phyloP scores from a whole-genome alignment of 2,888 invertebrate genomes.

The Papilio elwesi region DNA sequence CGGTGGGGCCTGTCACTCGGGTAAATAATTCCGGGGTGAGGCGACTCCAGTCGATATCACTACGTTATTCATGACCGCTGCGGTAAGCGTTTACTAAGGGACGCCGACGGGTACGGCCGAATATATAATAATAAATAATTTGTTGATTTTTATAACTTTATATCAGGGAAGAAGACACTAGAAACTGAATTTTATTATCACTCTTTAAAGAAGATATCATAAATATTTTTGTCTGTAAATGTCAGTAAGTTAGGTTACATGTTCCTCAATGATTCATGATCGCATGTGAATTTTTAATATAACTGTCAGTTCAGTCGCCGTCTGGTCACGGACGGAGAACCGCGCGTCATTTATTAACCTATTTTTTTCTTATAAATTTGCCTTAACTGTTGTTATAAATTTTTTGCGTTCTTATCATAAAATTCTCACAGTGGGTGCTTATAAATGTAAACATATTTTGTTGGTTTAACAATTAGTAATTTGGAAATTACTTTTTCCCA shows the following conservation, averaged over 20 bases:
- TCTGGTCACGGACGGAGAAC: constrained; percentile 49
- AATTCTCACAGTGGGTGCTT: background rate
- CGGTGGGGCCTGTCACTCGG: constrained; percentile 61
- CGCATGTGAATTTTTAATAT: constrained; percentile 54
- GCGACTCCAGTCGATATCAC: constrained; percentile 76
- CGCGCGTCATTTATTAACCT: constrained; percentile 3
- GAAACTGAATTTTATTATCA: background rate
- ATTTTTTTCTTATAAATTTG: background rate
- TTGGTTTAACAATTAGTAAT: background rate
- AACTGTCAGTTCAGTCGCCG: constrained; percentile 67
- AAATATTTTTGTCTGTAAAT: background rate
- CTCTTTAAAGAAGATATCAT: too few species aligned
- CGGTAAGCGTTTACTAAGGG: constrained; percentile 66
- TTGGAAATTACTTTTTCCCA: background rate
- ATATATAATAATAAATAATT: constrained; percentile 35
- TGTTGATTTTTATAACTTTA: constrained; percentile 21
- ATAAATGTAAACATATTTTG: background rate
- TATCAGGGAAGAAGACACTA: background rate
- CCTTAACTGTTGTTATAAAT: background rate
- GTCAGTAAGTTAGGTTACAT: constrained; percentile 41
- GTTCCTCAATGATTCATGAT: constrained; percentile 29
- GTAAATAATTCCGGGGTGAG: constrained; percentile 77
- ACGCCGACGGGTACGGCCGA: constrained; percentile 35
- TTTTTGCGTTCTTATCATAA: background rate
- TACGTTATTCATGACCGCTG: constrained; percentile 79